These are phyloP conservation scores for Drosophila pseudotakahashii DNA, from an alignment of 2,888 invertebrate species.

Conservation along the genomic window DNA sequence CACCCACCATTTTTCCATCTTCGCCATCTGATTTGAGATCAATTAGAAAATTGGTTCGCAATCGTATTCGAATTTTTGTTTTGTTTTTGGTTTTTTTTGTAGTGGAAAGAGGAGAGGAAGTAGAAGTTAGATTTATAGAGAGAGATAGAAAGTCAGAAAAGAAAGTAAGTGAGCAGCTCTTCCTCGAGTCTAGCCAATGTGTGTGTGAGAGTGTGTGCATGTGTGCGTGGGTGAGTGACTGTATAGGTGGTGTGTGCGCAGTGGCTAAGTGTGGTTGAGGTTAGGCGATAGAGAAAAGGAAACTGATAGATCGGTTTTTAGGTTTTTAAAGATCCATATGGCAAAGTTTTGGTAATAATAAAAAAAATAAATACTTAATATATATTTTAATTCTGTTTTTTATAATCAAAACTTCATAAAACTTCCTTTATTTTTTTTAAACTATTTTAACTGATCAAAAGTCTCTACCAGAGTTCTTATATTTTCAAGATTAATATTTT, in stretches of 20 bases:
- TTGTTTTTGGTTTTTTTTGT: constrained; percentile 9
- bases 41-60: constrained; percentile 2
- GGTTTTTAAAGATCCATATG: background rate
- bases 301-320: background rate
- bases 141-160: constrained; percentile 24
- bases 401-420: no score
- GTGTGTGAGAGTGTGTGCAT: constrained; percentile 47
- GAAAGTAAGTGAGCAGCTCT: constrained; percentile 25
- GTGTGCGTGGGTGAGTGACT: constrained; percentile 27
- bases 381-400: no score
- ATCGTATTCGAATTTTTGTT: background rate
- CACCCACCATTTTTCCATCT: constrained; percentile 83
- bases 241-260: constrained; percentile 26
- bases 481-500: no score
- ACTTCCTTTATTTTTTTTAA: no score
- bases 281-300: constrained; percentile 26
- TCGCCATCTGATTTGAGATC: constrained; percentile 86
- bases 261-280: constrained; percentile 26
- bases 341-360: background rate
- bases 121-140: constrained; percentile 12
- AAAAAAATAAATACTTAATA: no score
- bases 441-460: no score
- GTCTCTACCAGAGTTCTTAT: no score
- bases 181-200: constrained; percentile 41
- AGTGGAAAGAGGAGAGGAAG: constrained; percentile 17